A percentile compares a stretch with the other conserved stretches of the same genome.
phyloP scores from a whole-genome alignment of 2,113 vertebrate genomes.

The Microcebus griseorufus region DNA sequence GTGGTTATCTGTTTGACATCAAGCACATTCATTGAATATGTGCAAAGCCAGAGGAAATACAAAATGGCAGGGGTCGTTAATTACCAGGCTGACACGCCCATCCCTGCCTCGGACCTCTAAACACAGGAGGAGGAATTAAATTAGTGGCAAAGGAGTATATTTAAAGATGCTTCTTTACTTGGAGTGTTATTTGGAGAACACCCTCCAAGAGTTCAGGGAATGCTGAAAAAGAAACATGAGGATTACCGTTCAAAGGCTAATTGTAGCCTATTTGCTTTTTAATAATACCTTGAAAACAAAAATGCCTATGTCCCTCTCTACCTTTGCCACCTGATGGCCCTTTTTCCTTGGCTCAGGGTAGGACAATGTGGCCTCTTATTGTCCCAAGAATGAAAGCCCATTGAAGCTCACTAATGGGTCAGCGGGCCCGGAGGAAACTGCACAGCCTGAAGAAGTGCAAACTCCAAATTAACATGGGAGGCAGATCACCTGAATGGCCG shows the following conservation, averaged over 20 bases:
- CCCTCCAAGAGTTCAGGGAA: not conserved
- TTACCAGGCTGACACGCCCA: not conserved
- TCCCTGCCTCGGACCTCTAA: slow-evolving; percentile 33
- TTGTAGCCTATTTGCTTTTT: slow-evolving; percentile 81
- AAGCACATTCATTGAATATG: not conserved
- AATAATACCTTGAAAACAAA: slow-evolving; percentile 83
- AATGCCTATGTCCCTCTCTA: slow-evolving; percentile 75
- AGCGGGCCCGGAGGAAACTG: slow-evolving; percentile 37
- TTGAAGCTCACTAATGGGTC: slow-evolving; percentile 44
- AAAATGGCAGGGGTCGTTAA: slow-evolving; percentile 44
- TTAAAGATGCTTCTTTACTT: slow-evolving; percentile 67
- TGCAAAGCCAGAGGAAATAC: slow-evolving; percentile 48
- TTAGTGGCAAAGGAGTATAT: slow-evolving; percentile 38
- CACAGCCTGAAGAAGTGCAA: not conserved
- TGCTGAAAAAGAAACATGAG: slow-evolving; percentile 79
- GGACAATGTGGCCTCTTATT: slow-evolving; percentile 72
- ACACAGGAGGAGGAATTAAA: slow-evolving; percentile 55
- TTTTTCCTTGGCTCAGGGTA: slow-evolving; percentile 57
- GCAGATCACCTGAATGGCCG: slow-evolving; percentile 77
- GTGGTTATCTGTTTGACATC: not conserved
- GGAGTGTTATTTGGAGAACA: slow-evolving; percentile 33
- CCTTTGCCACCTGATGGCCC: slow-evolving; percentile 83
- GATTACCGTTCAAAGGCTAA: slow-evolving; percentile 83
- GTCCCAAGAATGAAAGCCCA: slow-evolving; percentile 64
- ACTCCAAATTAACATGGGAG: slow-evolving; percentile 47